Base-by-base conservation (phyloP, 2,113 vertebrate genomes). In the Lipophrys pholis region DNA sequence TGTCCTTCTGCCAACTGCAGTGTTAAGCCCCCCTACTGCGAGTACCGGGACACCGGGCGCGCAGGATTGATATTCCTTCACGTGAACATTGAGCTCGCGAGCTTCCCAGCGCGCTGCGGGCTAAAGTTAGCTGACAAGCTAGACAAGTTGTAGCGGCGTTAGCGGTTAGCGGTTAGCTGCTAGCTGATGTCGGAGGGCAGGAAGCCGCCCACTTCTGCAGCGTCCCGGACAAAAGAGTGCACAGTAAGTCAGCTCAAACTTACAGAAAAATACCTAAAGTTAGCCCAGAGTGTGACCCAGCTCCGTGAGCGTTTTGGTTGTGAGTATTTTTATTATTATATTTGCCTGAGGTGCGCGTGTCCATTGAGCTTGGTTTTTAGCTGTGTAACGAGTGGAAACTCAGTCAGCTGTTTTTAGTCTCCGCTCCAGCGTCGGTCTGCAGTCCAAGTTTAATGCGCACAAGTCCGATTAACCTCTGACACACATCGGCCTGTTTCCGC, bases 131-230 rank as follows among this genome's bases (percentile, higher is more conserved):
- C 87, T 6, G 63, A 73, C 83, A 57, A 59, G 35, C 51, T 8
- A 17, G n/a, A 6, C 42, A 78, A 83, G 60, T 74, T 83, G 57
- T 62, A 80, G 72, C 56, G 12, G 21, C 21, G 21, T 30, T 30
- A 30, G 21, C 21, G 4, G 21, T 30, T 30, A 30, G 21, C 21
- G 4, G 21, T 30, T 30, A 30, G 21, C 21, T 30, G 21, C 21
- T 30, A 30, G 21, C 21, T 30, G 42, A 56, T 43, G 49, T 53
- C 17, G 21, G 51, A 81, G 62, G 51, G 38, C 8, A 68, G 82
- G 70, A 86, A 91, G 61, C 82, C 82, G 66, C 82, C 83, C 88
- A 87, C 80, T 78, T 11, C 73, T 46, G 57, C 74, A 79, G 71
- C 41, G 57, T 46, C 45, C 54, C 39, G 15, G 38, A 74, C 55